Evolutionary conservation across 2,888 invertebrate species (phyloP).

Genomic region (Drosophila multiciliata): DNA sequence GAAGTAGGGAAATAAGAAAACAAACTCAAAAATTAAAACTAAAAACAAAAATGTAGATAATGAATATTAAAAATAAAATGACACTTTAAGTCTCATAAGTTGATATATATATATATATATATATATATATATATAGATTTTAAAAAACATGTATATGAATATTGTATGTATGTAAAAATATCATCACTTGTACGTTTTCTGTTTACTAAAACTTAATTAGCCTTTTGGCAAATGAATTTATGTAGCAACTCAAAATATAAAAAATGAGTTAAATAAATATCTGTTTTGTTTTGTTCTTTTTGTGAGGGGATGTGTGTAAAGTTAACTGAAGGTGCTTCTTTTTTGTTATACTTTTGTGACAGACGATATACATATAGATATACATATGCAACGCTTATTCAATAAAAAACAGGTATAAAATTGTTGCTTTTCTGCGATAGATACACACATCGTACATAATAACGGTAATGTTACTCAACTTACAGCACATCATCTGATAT

Average conservation of each 20-base stretch:
- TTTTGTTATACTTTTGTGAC: neutral
- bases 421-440: conserved; percentile 22
- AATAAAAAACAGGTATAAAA: conserved; percentile 46
- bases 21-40: conserved; percentile 8
- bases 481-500: conserved; percentile 24
- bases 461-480: conserved; percentile 4
- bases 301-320: neutral
- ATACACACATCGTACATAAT: conserved; percentile 24
- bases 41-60: neutral
- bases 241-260: conserved; percentile 22
- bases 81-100: conserved; percentile 39
- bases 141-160: neutral
- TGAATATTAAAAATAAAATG: conserved; percentile 24
- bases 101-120: conserved; percentile 3
- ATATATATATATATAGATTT: neutral
- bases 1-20: neutral
- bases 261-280: conserved; percentile 38
- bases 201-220: conserved; percentile 20
- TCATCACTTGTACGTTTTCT: conserved; percentile 47
- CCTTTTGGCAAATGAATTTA: conserved; percentile 34
- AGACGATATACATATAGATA: conserved; percentile 38
- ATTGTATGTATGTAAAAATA: conserved; percentile 18
- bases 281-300: conserved; percentile 3
- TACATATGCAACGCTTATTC: conserved; percentile 55
- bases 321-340: neutral